Conservation (phyloP, 2,888 invertebrate genomes). For the Teleogryllus oceanicus region DNA sequence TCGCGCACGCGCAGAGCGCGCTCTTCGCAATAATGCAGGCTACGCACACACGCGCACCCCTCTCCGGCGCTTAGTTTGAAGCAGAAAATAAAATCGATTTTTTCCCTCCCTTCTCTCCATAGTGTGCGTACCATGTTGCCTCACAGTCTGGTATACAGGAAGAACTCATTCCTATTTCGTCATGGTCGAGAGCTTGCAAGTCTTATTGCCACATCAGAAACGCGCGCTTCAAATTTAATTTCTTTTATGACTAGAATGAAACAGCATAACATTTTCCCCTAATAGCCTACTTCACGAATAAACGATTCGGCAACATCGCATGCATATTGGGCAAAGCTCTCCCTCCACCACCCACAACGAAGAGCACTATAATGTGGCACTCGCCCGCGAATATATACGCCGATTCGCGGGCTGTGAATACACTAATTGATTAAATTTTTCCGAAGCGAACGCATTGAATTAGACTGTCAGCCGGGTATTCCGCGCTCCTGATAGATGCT, state of each 20-base stretch:
- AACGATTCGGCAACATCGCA: background rate
- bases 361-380: background rate
- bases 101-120: conserved; percentile 25
- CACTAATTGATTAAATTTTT: background rate
- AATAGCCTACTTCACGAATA: background rate
- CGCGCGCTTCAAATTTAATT: too few species aligned
- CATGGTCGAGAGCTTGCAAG: too few species aligned
- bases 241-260: too few species aligned
- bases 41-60: conserved; percentile 9
- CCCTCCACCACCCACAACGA: background rate
- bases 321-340: background rate
- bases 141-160: background rate
- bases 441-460: background rate
- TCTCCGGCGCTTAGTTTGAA: conserved; percentile 26
- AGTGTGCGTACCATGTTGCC: conserved; percentile 2
- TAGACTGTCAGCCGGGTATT: background rate
- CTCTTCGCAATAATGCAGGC: background rate
- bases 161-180: background rate
- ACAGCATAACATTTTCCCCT: background rate
- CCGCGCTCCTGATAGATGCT: background rate
- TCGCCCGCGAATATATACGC: background rate
- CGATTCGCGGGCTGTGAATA: background rate
- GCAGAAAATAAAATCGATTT: conserved; percentile 31
- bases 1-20: conserved; percentile 20
- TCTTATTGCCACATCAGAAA: too few species aligned